A percentile compares a stretch with the other conserved stretches of the same genome.
Conservation (phyloP, 2,797 vertebrate genomes). For the Protosalanx chinensis region DNA sequence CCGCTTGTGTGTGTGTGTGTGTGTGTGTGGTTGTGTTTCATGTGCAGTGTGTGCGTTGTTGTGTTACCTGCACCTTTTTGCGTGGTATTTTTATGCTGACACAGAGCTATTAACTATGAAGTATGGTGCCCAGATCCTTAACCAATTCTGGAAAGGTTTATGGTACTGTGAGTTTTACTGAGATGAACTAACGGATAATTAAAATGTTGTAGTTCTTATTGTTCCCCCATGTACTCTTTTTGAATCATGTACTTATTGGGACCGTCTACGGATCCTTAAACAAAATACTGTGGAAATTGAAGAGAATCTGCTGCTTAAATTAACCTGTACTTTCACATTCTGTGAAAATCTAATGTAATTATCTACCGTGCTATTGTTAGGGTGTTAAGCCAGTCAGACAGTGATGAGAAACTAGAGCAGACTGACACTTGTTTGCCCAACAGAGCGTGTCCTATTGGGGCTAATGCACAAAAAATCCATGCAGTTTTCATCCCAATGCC, state of each 20-base stretch:
- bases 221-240: slow-evolving; percentile 16
- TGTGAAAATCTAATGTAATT: neutral
- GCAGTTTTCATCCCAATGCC: neutral
- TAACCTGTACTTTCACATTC: neutral
- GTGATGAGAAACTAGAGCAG: neutral
- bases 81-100: slow-evolving; percentile 30
- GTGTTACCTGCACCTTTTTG: neutral
- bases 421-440: neutral
- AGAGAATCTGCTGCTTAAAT: neutral
- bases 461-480: neutral
- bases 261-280: neutral
- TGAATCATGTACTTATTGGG: slow-evolving; percentile 9
- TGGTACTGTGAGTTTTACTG: slow-evolving; percentile 23
- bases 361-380: neutral
- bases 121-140: slow-evolving; percentile 51
- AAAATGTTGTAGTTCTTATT: slow-evolving; percentile 16
- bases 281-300: neutral
- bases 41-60: neutral
- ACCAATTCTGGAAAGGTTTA: slow-evolving; percentile 43
- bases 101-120: slow-evolving; percentile 45
- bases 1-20: neutral
- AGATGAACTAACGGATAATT: slow-evolving; percentile 38
- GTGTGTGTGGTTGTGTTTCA: neutral
- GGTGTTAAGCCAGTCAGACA: neutral
- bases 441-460: neutral